Percentiles rank a stretch among this genome's conserved stretches.
These are phyloP conservation scores for Ceyx erithaca DNA, from an alignment of 2,797 vertebrate genomes.

Conservation along the genomic window DNA sequence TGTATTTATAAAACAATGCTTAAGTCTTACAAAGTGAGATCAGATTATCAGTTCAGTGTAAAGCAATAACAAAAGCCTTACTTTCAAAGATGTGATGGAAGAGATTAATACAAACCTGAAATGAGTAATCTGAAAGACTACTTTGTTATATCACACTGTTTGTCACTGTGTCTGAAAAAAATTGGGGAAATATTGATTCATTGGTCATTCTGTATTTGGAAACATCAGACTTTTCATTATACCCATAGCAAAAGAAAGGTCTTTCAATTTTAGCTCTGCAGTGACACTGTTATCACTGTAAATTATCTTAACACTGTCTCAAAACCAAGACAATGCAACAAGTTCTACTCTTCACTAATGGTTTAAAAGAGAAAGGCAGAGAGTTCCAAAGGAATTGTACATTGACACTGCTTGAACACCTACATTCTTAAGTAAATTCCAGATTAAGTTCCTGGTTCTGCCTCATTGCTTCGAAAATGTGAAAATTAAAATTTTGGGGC, in stretches of 20 bases:
- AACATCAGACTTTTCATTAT: constrained; percentile 21
- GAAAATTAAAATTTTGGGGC: not conserved
- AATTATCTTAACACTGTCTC: not conserved
- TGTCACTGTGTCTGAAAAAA: not conserved
- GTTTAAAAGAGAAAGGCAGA: not conserved
- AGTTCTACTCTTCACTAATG: not conserved
- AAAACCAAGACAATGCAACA: not conserved
- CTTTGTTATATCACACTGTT: not conserved
- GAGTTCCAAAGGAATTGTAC: not conserved
- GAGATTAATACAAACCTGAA: constrained; percentile 44
- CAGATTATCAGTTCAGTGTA: not conserved
- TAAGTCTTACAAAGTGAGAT: not conserved
- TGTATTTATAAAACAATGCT: not conserved
- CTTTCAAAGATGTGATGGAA: constrained; percentile 25
- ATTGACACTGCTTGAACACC: not conserved
- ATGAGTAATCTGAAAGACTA: constrained; percentile 28
- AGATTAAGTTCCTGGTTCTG: not conserved
- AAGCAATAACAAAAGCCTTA: constrained; percentile 33
- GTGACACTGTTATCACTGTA: not conserved
- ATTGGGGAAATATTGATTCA: constrained; percentile 20
- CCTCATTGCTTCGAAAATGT: not conserved
- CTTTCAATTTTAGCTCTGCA: not conserved
- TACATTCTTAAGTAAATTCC: not conserved
- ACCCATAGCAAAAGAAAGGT: not conserved
- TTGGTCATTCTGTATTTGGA: not conserved